Evolutionary conservation across 2,113 vertebrate species (phyloP), one percentile per base, ranked within the genome.

Genomic region (Accipiter virgatus): DNA sequence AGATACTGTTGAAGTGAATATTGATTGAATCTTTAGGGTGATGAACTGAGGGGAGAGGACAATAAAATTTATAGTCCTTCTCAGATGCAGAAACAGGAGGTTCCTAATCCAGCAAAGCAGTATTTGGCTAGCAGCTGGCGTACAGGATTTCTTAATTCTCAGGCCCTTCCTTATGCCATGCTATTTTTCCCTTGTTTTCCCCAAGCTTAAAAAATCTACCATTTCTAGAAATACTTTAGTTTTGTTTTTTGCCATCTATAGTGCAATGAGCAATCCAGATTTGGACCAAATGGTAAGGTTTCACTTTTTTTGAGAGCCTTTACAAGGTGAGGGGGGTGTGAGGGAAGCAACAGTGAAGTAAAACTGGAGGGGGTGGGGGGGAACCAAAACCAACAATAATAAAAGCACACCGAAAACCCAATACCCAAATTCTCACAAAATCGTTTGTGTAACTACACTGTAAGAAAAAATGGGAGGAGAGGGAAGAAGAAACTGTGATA

Each of bases 381-480:
- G 17, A 25, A 13, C 2, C 2, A 59, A 66, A 66, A 11, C 11
- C 25, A 27, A 5, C 15, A 61, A 4, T 10, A 63, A 34, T 5
- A 38, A 47, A 48, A 26, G 5, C 25, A 53, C 18, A 23, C 55
- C 34, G 29, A 27, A 74, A 53, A 0, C 7, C 17, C 12, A 40
- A 8, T 72, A 84, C 13, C 10, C 5, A 61, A 31, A 52, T 42
- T 72, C 3, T 81, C 26, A 32, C 14, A 58, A 65, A 55, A 31
- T 27, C 0, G 0, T 34, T n/a, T 53, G n/a, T 3, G 0, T 70
- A 7, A 5, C 9, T 93, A 7, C 6, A 13, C 27, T 84, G 29
- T 31, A 81, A 66, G 31, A 52, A 72, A 34, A 43, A 66, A 59
- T 61, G 7, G 21, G 17, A 65, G 26, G 34, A 59, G 17, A 66